Base-by-base conservation (phyloP, 2,797 vertebrate species). In the Manis pentadactyla region DNA sequence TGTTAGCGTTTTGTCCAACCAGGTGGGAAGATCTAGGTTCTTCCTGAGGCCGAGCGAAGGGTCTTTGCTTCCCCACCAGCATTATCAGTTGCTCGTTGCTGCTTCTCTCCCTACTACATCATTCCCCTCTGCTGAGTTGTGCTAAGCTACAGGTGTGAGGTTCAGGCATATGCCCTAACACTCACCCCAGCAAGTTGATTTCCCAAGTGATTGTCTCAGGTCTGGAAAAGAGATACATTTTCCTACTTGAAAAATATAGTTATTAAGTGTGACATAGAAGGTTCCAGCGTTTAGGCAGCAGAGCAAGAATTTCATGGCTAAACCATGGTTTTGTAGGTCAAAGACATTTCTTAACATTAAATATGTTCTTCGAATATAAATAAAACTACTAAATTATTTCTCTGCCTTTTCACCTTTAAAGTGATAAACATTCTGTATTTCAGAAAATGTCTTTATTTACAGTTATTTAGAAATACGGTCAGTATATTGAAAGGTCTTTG, bases 311-410 rank as follows among this genome's bases (percentile, higher is more conserved):
- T 85, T 34, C 27, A 21, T 21, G 25, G 8, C 49, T 77, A 83
- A 90, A 21, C 27, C 7, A 6, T 87, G 31, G 21, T 77, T 89
- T 82, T 75, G 59, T 73, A 96, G 29, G 69, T 69, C 69, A 79
- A 34, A 96, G 37, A 59, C 34, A 69, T 69, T 91, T 79, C 34
- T 86, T 89, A 86, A 78, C 55, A n/a, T 64, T 61, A 69, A 61
- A 27, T 61, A 7, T 78, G 25, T 82, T 95, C 49, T 91, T 93
- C 91, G 71, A 82, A 87, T 87, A 94, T 39, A 85, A 63, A 34
- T 66, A 73, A 84, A 87, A 53, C 18, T 6, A 61, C 61, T 25
- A 51, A 71, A 57, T 96, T 57, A 84, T 69, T 90, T 90, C 27
- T 94, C 34, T 55, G 10, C 0, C 74, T 79, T 96, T 89, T 87